Evolutionary conservation across 2,888 invertebrate species (phyloP).

Genomic region (Scaptomyza parva): DNA sequence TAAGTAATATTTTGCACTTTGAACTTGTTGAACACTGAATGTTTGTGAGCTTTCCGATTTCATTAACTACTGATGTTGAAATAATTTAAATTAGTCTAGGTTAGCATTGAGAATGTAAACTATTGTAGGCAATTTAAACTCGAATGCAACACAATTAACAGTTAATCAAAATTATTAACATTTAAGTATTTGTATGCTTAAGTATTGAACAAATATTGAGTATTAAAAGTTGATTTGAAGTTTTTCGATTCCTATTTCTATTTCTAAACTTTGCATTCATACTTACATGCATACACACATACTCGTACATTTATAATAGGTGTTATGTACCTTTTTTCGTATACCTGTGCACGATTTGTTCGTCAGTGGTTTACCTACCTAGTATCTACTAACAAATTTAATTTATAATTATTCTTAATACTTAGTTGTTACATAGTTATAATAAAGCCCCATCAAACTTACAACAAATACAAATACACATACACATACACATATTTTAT

Average conservation of each 20-base stretch:
- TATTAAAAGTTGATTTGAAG: constrained; percentile 12
- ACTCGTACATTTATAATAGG: constrained; percentile 13
- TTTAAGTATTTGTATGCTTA: constrained; percentile 19
- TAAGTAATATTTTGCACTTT: constrained; percentile 11
- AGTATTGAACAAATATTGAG: constrained; percentile 16
- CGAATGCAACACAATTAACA: constrained; percentile 15
- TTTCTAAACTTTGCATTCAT: constrained; percentile 4
- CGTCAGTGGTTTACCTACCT: constrained; percentile 40
- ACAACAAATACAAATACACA: neutral
- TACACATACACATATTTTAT: constrained; percentile 3
- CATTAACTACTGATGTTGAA: constrained; percentile 21
- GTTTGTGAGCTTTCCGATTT: constrained; percentile 11
- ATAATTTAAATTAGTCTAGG: constrained; percentile 36
- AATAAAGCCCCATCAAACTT: constrained; percentile 11
- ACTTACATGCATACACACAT: constrained; percentile 22
- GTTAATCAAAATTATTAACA: constrained; percentile 24
- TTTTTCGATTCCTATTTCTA: constrained; percentile 8
- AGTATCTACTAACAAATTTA: constrained; percentile 36
- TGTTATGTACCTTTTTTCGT: constrained; percentile 35
- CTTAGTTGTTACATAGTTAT: constrained; percentile 39
- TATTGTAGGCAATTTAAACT: constrained; percentile 18
- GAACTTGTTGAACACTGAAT: neutral
- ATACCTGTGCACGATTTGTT: constrained; percentile 15
- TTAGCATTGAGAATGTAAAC: constrained; percentile 22
- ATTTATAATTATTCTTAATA: constrained; percentile 37